These are phyloP conservation scores for Gymnoscopelus microlampas DNA, from an alignment of 2,797 vertebrate genomes.

Conservation along the genomic window DNA sequence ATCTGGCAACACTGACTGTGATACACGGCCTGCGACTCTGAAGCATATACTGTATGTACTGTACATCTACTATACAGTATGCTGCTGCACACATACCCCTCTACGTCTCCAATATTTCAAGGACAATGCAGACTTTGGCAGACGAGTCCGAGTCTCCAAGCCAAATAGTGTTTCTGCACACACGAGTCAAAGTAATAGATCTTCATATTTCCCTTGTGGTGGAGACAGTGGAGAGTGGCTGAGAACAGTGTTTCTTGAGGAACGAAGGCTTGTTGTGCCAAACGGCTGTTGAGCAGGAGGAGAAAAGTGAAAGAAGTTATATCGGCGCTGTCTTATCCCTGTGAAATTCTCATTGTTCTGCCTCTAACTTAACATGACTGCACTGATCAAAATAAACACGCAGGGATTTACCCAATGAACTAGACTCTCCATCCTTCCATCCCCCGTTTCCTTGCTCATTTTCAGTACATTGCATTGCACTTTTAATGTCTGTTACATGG, in stretches of 20 bases:
- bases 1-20: too few species aligned
- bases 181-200: slow-evolving; percentile 66
- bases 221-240: slow-evolving; percentile 65
- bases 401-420: slow-evolving; percentile 38
- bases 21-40: background rate
- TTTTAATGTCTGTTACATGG: too few species aligned
- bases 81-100: slow-evolving; percentile 3
- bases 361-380: slow-evolving; percentile 45
- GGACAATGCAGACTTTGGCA: slow-evolving; percentile 41
- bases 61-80: background rate
- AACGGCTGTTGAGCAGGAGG: slow-evolving; percentile 61
- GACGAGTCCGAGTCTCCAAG: slow-evolving; percentile 3
- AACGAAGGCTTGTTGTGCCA: slow-evolving; percentile 53
- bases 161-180: slow-evolving; percentile 55
- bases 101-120: slow-evolving; percentile 41
- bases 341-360: slow-evolving; percentile 73
- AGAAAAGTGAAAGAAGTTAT: slow-evolving; percentile 27
- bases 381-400: slow-evolving; percentile 45
- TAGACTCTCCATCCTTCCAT: slow-evolving; percentile 45
- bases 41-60: background rate
- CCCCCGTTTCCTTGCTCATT: too few species aligned
- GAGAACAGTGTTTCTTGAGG: slow-evolving; percentile 53
- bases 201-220: slow-evolving; percentile 56
- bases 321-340: slow-evolving; percentile 57
- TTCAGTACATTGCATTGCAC: too few species aligned